A percentile compares a stretch with the other conserved stretches of the same genome.
Conservation (phyloP, 1,140 invertebrate species). For the Probaryconus sp. region DNA sequence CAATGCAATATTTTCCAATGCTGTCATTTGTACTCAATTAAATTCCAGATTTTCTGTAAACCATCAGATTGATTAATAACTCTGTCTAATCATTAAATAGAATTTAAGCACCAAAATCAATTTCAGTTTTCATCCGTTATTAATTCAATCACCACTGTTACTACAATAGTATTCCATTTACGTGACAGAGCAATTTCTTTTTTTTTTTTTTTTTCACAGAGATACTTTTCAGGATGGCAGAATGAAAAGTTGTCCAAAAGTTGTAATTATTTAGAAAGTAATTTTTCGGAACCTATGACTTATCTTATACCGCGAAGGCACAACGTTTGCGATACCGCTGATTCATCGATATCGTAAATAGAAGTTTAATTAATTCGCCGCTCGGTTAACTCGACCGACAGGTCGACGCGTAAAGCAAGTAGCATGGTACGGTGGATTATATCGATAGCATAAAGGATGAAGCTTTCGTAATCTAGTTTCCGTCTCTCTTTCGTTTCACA, state of each 20-base stretch:
- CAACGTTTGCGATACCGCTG: slow-evolving; percentile 74
- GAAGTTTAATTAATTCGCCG: slow-evolving; percentile 78
- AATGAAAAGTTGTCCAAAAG: slow-evolving; percentile 45
- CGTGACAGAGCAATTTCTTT: too few relatives aligned
- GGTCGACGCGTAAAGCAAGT: slow-evolving; percentile 67
- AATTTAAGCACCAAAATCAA: too few relatives aligned
- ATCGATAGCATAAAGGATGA: slow-evolving; percentile 67
- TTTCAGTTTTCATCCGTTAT: too few relatives aligned
- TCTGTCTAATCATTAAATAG: too few relatives aligned
- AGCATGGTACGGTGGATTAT: slow-evolving; percentile 64
- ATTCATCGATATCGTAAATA: slow-evolving; percentile 75
- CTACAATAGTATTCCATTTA: too few relatives aligned
- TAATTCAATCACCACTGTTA: too few relatives aligned
- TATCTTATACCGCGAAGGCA: slow-evolving; percentile 53
- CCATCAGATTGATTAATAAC: too few relatives aligned
- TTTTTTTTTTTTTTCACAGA: too few relatives aligned
- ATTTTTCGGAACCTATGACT: slow-evolving; percentile 72
- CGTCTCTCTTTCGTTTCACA: slow-evolving; percentile 56
- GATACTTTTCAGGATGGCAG: too few relatives aligned
- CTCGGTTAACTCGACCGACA: slow-evolving; percentile 74
- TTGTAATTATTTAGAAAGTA: slow-evolving; percentile 57
- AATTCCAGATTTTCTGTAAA: too few relatives aligned
- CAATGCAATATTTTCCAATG: too few relatives aligned
- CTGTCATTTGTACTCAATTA: too few relatives aligned
- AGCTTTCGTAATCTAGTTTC: slow-evolving; percentile 66